Evolutionary conservation across 2,797 vertebrate species (phyloP).

Genomic region (Poecile montanus): DNA sequence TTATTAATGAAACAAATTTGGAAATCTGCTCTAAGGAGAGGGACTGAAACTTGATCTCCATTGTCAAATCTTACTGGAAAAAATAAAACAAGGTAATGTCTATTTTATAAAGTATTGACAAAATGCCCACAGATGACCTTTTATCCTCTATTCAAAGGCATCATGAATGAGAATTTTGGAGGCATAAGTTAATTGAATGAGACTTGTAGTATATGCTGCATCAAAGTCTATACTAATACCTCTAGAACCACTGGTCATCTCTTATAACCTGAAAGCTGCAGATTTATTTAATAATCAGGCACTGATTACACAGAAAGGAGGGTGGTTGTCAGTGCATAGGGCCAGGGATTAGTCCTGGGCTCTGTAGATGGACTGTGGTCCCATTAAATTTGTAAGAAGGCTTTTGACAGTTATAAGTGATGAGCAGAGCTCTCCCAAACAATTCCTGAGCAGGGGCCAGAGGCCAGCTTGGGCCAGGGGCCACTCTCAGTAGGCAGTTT

Average conservation of each 20-base stretch:
- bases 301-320: background rate
- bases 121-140: background rate
- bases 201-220: background rate
- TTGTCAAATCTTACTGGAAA: background rate
- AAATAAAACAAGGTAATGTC: background rate
- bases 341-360: background rate
- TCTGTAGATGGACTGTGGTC: background rate
- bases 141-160: background rate
- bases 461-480: background rate
- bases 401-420: background rate
- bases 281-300: background rate
- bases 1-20: background rate
- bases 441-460: background rate
- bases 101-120: background rate
- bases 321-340: background rate
- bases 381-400: background rate
- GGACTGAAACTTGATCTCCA: background rate
- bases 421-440: background rate
- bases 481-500: background rate
- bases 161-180: background rate
- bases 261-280: background rate
- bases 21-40: background rate
- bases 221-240: background rate
- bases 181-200: background rate
- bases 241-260: background rate